Percentiles rank a stretch among this genome's conserved stretches.
Conservation (phyloP, 2,113 vertebrate genomes). For the Hepsetus odoe region DNA sequence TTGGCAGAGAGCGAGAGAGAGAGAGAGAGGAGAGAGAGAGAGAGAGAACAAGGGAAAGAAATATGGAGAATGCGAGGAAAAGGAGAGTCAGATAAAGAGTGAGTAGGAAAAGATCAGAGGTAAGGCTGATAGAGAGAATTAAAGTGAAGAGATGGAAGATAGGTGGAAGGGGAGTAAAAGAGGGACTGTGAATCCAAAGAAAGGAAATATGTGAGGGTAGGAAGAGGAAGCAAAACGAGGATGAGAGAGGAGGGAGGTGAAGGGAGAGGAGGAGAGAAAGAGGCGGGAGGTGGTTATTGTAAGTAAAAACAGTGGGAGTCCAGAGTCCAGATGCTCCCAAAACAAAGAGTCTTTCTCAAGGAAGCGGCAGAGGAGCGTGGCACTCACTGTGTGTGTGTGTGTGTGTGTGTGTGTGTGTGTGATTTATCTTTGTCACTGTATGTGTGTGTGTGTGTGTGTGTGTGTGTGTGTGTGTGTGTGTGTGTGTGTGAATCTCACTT, state of each 20-base stretch:
- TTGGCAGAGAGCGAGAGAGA: background rate
- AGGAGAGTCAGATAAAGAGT: constrained; percentile 17
- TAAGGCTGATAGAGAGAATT: background rate
- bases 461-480: constrained; percentile 9
- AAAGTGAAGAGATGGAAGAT: background rate
- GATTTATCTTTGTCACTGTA: constrained; percentile 53
- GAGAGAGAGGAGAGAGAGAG: background rate
- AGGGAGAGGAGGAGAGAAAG: constrained; percentile 37
- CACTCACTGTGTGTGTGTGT: constrained; percentile 64
- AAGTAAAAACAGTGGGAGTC: constrained; percentile 75
- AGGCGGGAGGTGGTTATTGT: constrained; percentile 55
- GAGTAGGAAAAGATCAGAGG: no score
- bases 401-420: constrained; percentile 47
- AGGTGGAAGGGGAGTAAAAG: constrained; percentile 51
- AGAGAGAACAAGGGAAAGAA: constrained; percentile 38
- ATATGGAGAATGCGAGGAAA: constrained; percentile 29
- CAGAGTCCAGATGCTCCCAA: constrained; percentile 80
- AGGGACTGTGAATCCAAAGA: constrained; percentile 64
- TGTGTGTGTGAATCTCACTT: constrained; percentile 57
- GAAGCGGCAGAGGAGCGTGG: constrained; percentile 80
- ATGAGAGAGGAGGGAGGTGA: background rate
- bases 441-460: constrained; percentile 3
- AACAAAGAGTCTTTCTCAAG: constrained; percentile 84
- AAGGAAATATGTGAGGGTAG: constrained; percentile 56
- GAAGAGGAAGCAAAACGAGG: constrained; percentile 48